These are phyloP conservation scores for Urocolius indicus DNA, from an alignment of 2,113 vertebrate genomes.

Conservation along the genomic window DNA sequence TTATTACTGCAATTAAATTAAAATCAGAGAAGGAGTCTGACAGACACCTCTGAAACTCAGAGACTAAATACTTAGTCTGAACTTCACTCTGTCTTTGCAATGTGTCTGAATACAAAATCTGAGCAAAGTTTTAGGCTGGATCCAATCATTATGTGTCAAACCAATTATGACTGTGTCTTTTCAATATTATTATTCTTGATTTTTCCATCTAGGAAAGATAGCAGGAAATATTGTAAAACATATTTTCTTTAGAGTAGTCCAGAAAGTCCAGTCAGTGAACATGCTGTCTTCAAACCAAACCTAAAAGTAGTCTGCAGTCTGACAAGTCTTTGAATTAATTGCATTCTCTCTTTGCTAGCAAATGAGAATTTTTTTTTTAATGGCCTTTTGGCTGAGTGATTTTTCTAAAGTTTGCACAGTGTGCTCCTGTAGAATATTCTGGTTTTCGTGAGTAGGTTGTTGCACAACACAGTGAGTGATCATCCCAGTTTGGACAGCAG, in stretches of 20 bases:
- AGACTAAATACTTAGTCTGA: background rate
- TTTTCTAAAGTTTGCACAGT: background rate
- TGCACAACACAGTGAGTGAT: rapidly evolving
- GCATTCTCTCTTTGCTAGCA: background rate
- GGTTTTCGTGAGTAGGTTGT: background rate
- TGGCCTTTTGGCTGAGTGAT: background rate
- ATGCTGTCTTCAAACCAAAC: background rate
- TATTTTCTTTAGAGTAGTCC: slow-evolving; percentile 7
- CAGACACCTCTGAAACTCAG: slow-evolving; percentile 2
- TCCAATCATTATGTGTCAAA: background rate
- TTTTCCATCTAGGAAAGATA: slow-evolving; percentile 40
- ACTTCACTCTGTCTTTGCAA: background rate
- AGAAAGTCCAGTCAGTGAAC: background rate
- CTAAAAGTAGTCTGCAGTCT: background rate
- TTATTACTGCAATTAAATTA: slow-evolving; percentile 55
- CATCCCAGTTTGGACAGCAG: background rate
- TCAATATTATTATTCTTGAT: background rate
- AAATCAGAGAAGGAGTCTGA: background rate
- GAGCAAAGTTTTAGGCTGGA: background rate
- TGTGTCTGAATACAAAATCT: background rate
- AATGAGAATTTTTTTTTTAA: background rate
- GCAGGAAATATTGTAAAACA: background rate
- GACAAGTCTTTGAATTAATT: background rate
- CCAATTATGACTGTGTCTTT: background rate
- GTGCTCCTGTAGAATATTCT: background rate